Evolutionary conservation across 2,888 invertebrate genomes (phyloP).

Genomic region (Orgyia antiqua): DNA sequence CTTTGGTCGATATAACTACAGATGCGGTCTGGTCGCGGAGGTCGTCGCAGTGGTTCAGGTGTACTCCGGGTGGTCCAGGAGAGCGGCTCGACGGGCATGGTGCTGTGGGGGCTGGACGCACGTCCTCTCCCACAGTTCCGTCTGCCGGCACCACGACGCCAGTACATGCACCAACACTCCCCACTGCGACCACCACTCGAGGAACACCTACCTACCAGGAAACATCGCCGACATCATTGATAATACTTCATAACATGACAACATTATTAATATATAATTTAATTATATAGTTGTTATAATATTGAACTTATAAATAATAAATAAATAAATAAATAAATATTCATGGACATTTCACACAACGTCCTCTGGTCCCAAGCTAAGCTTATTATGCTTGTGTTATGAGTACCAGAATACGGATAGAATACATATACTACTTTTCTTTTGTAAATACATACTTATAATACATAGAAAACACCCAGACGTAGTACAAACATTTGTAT

Average conservation of each 20-base stretch:
- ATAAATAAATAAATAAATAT: no score
- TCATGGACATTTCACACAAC: no score
- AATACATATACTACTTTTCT: no score
- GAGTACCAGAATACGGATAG: no score
- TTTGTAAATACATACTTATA: no score
- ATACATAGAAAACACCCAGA: no score
- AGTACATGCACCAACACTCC: constrained; percentile 38
- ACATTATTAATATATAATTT: background rate
- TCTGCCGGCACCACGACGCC: constrained; percentile 41
- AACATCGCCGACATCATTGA: background rate
- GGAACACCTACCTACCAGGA: constrained; percentile 3
- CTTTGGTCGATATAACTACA: no score
- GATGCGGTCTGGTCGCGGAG: constrained; percentile 6
- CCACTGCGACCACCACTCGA: constrained; percentile 11
- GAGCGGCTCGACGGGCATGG: constrained; percentile 32
- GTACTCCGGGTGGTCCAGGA: constrained; percentile 35
- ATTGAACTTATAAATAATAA: no score
- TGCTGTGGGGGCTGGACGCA: constrained; percentile 37
- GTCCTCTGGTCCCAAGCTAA: no score
- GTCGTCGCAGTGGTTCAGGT: constrained; percentile 20
- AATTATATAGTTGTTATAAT: no score
- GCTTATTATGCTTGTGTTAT: no score
- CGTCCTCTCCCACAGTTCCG: constrained; percentile 45
- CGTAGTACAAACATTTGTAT: no score
- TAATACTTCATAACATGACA: background rate